phyloP scores from a whole-genome alignment of 2,888 invertebrate genomes.

The Lypha dubia region DNA sequence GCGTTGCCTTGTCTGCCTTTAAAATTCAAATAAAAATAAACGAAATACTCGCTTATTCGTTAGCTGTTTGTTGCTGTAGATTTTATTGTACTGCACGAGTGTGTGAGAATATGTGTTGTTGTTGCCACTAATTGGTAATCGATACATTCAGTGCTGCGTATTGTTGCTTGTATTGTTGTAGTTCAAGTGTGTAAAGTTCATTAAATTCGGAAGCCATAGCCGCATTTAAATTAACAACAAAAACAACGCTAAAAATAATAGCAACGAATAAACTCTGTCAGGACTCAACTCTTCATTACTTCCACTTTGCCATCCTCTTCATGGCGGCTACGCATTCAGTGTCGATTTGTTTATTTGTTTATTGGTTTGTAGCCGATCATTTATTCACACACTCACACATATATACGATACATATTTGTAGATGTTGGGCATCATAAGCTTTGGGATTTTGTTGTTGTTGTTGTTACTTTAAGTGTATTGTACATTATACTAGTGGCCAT shows the following conservation, averaged over 20 bases:
- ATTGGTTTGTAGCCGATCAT: not conserved
- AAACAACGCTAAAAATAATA: slow-evolving; percentile 19
- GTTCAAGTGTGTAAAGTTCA: slow-evolving; percentile 74
- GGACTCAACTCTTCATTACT: slow-evolving; percentile 67
- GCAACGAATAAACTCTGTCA: slow-evolving; percentile 28
- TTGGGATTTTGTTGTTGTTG: slow-evolving; percentile 23
- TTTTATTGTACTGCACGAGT: slow-evolving; percentile 13
- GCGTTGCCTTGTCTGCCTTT: slow-evolving; percentile 69
- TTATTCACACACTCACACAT: not conserved
- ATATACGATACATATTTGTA: not conserved
- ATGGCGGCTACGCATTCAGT: slow-evolving; percentile 12
- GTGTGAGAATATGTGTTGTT: slow-evolving; percentile 28
- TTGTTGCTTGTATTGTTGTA: slow-evolving; percentile 54
- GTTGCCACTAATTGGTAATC: slow-evolving; percentile 74
- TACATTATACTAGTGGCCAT: not conserved
- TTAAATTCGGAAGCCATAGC: slow-evolving; percentile 75
- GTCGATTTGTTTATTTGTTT: slow-evolving; percentile 19
- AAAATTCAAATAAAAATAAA: slow-evolving; percentile 42
- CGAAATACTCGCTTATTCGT: slow-evolving; percentile 31
- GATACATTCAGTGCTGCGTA: slow-evolving; percentile 68
- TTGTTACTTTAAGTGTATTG: slow-evolving; percentile 33
- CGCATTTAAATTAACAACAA: slow-evolving; percentile 70
- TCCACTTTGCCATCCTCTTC: not conserved
- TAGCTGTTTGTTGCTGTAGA: slow-evolving; percentile 18
- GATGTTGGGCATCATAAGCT: slow-evolving; percentile 53